A percentile compares a stretch with the other conserved stretches of the same genome.
Evolutionary conservation across 2,797 vertebrate genomes (phyloP).

Genomic region (Acanthopagrus latus): DNA sequence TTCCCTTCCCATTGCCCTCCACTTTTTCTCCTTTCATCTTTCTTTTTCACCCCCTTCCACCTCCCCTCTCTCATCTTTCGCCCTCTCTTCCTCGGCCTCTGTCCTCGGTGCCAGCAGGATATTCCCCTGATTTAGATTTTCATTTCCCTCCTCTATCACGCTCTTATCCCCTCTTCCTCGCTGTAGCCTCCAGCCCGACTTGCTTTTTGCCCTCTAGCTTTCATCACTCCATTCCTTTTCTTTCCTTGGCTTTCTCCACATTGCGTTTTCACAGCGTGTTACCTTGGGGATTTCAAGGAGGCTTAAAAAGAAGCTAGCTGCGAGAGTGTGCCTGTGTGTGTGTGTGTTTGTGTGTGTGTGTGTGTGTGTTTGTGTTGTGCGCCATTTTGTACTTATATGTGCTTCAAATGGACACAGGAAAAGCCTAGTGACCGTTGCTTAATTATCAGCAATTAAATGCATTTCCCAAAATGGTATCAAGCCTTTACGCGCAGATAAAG

Average conservation of each 20-base stretch:
- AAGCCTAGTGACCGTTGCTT: conserved; percentile 56
- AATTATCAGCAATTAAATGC: conserved; percentile 74
- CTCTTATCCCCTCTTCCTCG: conserved; percentile 81
- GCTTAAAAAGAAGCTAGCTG: conserved; percentile 81
- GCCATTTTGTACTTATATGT: conserved; percentile 69
- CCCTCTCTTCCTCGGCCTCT: conserved; percentile 74
- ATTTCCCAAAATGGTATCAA: conserved; percentile 63
- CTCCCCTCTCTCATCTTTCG: conserved; percentile 72
- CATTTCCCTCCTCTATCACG: conserved; percentile 83
- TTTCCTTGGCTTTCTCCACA: conserved; percentile 79
- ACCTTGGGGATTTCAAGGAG: conserved; percentile 83
- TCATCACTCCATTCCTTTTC: conserved; percentile 82
- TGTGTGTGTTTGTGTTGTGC: conserved; percentile 23
- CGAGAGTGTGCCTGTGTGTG: conserved; percentile 56
- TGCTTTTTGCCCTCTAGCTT: conserved; percentile 82
- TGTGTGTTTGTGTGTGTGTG: conserved; percentile 44
- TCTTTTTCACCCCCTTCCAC: conserved; percentile 45
- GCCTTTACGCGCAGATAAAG: conserved; percentile 51
- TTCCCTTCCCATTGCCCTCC: conserved; percentile 70
- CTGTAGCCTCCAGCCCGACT: conserved; percentile 73
- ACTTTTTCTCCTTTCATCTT: conserved; percentile 72
- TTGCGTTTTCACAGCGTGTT: conserved; percentile 83
- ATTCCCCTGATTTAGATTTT: conserved; percentile 85
- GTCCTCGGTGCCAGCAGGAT: conserved; percentile 84
- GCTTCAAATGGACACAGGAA: conserved; percentile 62